Evolutionary conservation across 2,797 vertebrate species (phyloP).

Genomic region (Danio tinwini): DNA sequence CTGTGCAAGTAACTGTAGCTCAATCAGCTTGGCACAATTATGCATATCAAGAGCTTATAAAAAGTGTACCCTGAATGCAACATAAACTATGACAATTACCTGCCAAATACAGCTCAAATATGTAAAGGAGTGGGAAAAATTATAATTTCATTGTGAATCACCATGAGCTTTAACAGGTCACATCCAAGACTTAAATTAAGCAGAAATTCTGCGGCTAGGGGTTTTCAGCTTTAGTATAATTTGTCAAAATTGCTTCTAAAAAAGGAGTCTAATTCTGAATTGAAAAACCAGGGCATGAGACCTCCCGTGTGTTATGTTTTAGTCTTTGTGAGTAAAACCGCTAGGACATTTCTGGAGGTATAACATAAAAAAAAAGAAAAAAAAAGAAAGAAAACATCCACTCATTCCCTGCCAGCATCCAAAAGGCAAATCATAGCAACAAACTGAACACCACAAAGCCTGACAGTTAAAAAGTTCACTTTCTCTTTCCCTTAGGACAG

Average conservation of each 20-base stretch:
- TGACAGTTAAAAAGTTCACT: not conserved
- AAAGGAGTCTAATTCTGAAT: not conserved
- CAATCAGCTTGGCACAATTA: too few relatives aligned
- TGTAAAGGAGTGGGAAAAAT: not conserved
- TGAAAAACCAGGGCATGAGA: not conserved
- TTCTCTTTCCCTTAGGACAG: not conserved
- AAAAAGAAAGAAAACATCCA: not conserved
- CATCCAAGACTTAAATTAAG: not conserved
- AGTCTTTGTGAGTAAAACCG: not conserved
- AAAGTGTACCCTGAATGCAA: not conserved
- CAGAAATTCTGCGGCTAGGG: not conserved
- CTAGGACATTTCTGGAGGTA: not conserved
- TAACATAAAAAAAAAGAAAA: not conserved
- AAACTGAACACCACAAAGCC: constrained; percentile 16
- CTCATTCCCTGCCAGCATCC: not conserved
- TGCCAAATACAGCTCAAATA: not conserved
- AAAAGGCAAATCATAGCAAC: not conserved
- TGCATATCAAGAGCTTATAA: not conserved
- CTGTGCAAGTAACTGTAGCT: too few relatives aligned
- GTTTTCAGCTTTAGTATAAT: not conserved
- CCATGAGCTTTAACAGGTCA: not conserved
- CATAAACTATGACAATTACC: not conserved
- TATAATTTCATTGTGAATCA: not conserved
- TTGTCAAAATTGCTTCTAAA: constrained; percentile 4
- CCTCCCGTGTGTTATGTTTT: not conserved